Conservation (phyloP, 2,797 vertebrate genomes). For the Lophius americanus region DNA sequence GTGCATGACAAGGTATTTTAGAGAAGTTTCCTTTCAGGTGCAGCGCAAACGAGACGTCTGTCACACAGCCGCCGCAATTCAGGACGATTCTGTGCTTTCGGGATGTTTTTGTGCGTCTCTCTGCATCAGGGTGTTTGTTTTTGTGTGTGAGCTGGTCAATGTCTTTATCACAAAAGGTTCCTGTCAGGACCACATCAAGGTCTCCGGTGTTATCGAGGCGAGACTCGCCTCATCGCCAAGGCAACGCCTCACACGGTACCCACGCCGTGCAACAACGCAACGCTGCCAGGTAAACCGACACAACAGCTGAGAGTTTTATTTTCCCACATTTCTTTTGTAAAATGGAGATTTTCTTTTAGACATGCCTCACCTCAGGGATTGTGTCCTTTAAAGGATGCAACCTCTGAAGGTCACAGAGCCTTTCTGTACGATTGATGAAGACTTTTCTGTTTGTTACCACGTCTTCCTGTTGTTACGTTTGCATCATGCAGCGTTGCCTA, state of each 20-base stretch:
- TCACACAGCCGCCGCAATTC: too few species aligned
- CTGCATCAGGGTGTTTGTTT: conserved; percentile 8
- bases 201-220: conserved; percentile 91
- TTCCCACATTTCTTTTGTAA: not conserved
- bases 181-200: conserved; percentile 92
- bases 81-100: too few species aligned
- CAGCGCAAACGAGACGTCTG: too few species aligned
- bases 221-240: conserved; percentile 89
- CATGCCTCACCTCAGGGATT: too few species aligned
- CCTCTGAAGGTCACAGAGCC: not conserved
- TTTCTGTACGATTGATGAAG: too few species aligned
- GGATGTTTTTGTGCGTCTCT: not conserved
- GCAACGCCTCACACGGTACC: conserved; percentile 82
- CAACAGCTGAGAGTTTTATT: not conserved
- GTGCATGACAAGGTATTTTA: too few species aligned
- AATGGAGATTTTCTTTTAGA: too few species aligned
- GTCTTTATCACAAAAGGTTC: conserved; percentile 82
- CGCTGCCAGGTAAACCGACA: conserved; percentile 83
- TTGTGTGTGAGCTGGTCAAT: conserved; percentile 54
- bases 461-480: too few species aligned
- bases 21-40: too few species aligned
- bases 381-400: not conserved
- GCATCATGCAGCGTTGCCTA: too few species aligned
- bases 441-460: too few species aligned
- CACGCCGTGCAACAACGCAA: conserved; percentile 87